Evolutionary conservation across 2,113 vertebrate species (phyloP).

Genomic region (Helogale parvula): DNA sequence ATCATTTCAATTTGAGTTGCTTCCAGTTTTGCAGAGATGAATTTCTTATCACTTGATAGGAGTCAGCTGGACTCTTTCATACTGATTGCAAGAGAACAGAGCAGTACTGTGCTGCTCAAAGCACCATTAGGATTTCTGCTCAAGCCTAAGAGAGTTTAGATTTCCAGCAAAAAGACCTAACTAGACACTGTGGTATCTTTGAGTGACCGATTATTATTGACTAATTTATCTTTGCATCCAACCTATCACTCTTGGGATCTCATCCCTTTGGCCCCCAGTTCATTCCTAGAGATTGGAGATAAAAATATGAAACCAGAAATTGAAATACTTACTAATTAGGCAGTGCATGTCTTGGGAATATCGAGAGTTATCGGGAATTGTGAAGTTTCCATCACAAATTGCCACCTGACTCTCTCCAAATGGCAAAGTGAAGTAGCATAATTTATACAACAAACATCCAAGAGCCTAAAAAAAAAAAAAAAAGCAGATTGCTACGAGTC

Average conservation of each 20-base stretch:
- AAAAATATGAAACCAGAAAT: slow-evolving; percentile 40
- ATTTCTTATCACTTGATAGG: slow-evolving; percentile 61
- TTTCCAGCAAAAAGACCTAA: slow-evolving; percentile 33
- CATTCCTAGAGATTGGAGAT: slow-evolving; percentile 7
- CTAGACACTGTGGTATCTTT: background rate
- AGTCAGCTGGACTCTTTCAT: slow-evolving; percentile 67
- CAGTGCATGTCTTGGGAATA: slow-evolving; percentile 98
- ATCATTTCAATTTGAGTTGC: slow-evolving; percentile 64
- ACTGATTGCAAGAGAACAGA: slow-evolving; percentile 25
- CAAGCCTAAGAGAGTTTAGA: background rate
- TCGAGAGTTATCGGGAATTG: slow-evolving; percentile 97
- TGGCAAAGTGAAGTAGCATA: slow-evolving; percentile 97
- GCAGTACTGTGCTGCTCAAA: background rate
- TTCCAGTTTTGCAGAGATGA: slow-evolving; percentile 67
- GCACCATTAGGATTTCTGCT: slow-evolving; percentile 1
- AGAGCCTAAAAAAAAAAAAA: slow-evolving; percentile 88
- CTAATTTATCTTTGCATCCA: background rate
- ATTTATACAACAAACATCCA: slow-evolving; percentile 97
- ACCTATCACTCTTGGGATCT: background rate
- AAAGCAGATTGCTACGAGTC: slow-evolving; percentile 21
- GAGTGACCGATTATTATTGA: background rate
- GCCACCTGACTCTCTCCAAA: slow-evolving; percentile 99
- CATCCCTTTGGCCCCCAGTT: slow-evolving; percentile 1
- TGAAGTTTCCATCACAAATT: slow-evolving; percentile 98
- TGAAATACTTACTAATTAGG: slow-evolving; percentile 94